Base-by-base conservation (phyloP, 2,888 invertebrate genomes). In the Diabrotica balteata region DNA sequence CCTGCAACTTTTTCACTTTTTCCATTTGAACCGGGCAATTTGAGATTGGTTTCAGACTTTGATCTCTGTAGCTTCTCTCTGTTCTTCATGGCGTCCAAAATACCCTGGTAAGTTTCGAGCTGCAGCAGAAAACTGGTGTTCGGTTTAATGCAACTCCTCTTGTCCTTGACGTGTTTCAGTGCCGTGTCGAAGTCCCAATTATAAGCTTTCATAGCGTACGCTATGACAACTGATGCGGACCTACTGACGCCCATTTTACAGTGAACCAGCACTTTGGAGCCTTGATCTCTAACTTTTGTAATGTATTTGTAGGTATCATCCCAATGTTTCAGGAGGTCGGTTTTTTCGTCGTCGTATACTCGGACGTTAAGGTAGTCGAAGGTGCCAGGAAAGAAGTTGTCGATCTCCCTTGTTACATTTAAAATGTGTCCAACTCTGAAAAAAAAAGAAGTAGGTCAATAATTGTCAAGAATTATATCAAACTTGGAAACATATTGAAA, bases 191-290 rank as follows among this genome's bases (percentile, higher is more conserved):
- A 93, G 79, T 94, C 92, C 96, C 96, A 96, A 81, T 94, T 93
- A 84, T 93, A 94, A 22, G 96, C 96, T 85, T 98, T 98, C 98
- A 99, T 99, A 42, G 96, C 95, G 85, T 96, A 98, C 0, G 98
- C 98, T 79, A 98, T 96, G 43, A 98, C 98, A 43, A 98, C 98
- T 4, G 97, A 97, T 7, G 98, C 98, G 42, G 98, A 98, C 73
- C 98, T 88, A 83, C 97, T 98, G 70, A 99, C 95, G 42, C 99
- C 99, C 97, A 98, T 98, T 86, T 98, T 98, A 85, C 99, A 99
- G 84, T 99, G 98, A 60, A 99, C 98, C 78, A 99, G 87, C 66
- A 97, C 97, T 85, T 96, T 96, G 66, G 95, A 95, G 65, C 95
- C 95, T 79, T 93, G 92, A 78, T 93, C 91, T 83, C 91, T 91